Percentiles rank a stretch among this genome's conserved stretches.
These are phyloP conservation scores for Oplegnathus fasciatus DNA, from an alignment of 2,113 vertebrate genomes.

Conservation along the genomic window DNA sequence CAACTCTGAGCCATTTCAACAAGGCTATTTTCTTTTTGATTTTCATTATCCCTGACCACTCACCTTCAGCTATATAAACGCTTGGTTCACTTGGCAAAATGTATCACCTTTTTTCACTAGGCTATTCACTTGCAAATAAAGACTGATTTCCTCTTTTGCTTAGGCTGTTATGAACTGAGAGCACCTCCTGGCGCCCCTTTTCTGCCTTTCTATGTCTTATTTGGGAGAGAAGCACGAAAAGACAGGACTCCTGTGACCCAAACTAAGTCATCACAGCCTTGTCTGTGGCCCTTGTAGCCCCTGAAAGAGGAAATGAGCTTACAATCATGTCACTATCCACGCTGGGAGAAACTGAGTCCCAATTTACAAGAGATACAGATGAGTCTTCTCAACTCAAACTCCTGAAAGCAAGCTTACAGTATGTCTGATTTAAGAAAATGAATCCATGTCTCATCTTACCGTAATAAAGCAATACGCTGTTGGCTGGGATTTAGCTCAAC, in stretches of 20 bases:
- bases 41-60: slow-evolving; percentile 17
- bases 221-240: slow-evolving; percentile 37
- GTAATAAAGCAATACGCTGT: slow-evolving; percentile 61
- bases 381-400: slow-evolving; percentile 26
- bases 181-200: slow-evolving; percentile 28
- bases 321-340: slow-evolving; percentile 38
- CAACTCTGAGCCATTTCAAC: background rate
- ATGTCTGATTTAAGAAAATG: slow-evolving; percentile 65
- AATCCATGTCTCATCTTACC: slow-evolving; percentile 48
- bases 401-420: slow-evolving; percentile 46
- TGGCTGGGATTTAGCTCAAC: slow-evolving; percentile 67
- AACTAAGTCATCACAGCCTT: slow-evolving; percentile 50
- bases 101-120: slow-evolving; percentile 19
- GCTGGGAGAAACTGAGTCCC: slow-evolving; percentile 34
- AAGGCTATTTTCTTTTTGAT: slow-evolving; percentile 15
- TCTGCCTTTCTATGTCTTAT: slow-evolving; percentile 47
- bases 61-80: slow-evolving; percentile 13
- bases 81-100: slow-evolving; percentile 31
- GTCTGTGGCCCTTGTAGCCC: slow-evolving; percentile 21
- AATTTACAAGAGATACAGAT: slow-evolving; percentile 38
- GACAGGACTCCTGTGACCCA: slow-evolving; percentile 35
- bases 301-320: slow-evolving; percentile 44
- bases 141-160: slow-evolving; percentile 43
- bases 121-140: slow-evolving; percentile 53
- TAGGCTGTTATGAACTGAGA: slow-evolving; percentile 26